Evolutionary conservation across 2,888 invertebrate genomes (phyloP).

Genomic region (Rhimphoctona megacephalus): DNA sequence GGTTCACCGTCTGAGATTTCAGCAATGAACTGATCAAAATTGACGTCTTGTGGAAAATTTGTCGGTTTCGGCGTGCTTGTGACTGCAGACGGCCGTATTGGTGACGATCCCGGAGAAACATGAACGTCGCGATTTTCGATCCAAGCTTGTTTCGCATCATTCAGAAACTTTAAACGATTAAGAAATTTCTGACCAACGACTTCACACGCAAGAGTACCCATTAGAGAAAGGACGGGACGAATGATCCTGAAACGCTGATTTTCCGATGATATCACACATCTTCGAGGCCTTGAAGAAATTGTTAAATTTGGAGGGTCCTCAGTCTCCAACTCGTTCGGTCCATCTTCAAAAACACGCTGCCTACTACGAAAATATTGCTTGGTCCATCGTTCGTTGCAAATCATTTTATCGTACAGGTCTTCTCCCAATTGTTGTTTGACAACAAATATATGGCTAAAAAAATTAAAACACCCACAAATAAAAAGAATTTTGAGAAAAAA

Average conservation of each 20-base stretch:
- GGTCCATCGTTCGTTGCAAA: slow-evolving; percentile 7
- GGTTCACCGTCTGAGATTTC: neutral
- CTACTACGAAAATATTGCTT: neutral
- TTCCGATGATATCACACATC: neutral
- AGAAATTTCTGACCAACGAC: neutral
- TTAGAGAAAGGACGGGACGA: neutral
- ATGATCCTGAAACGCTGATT: neutral
- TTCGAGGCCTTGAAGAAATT: neutral
- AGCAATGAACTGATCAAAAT: neutral
- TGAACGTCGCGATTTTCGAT: neutral
- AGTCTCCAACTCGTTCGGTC: neutral
- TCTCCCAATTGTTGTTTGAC: neutral
- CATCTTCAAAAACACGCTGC: neutral
- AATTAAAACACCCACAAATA: neutral
- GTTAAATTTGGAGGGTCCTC: neutral
- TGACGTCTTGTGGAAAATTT: neutral
- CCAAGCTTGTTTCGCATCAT: neutral
- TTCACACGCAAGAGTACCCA: neutral
- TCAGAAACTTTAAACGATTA: neutral
- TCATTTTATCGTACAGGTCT: neutral
- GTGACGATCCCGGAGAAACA: neutral
- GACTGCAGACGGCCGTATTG: neutral
- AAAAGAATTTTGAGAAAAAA: neutral
- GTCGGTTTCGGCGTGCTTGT: neutral
- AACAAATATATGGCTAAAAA: slow-evolving; percentile 9